Evolutionary conservation across 2,797 vertebrate genomes (phyloP), one percentile per base, ranked within the genome.

Genomic region (Coilia nasus): DNA sequence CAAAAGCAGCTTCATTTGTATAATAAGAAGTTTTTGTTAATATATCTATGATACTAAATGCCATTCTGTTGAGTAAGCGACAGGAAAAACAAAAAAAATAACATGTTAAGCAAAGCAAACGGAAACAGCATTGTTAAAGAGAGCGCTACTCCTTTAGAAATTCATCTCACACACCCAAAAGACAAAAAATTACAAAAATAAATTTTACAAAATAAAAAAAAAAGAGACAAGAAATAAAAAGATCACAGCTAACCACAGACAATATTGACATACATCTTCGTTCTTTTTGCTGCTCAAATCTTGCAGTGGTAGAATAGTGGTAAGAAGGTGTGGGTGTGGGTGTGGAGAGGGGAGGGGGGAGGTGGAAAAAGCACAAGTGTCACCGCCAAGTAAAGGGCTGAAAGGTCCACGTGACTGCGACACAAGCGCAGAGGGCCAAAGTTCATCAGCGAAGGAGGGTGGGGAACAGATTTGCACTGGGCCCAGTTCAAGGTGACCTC

Each of bases 1-100:
- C 87, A 84, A 89, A 89, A 89, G 89, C 89, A 90, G 89, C 89
- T 88, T 86, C 67, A 54, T 84, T 85, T 85, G 83, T 84, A 86
- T 82, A 82, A 82, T 84, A 82, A 86, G 82, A 88, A 82, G 67
- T 67, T 83, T 71, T 67, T 57, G 82, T 86, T 88, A 82, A 84
- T 85, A 57, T 87, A 82, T 85, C 84, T 83, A 88, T 28, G 81
- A 64, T 56, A 28, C n/a, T 15, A 59, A 41, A 82, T 82, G 35
- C 60, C 57, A 84, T 83, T 78, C 47, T 25, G 62, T 67, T 82
- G 10, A 31, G 11, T 41, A 78, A 23, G 23, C 57, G 67, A 57
- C 35, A 84, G 15, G 57, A 12, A 15, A 46, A 54, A 3, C 2
- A 21, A 67, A 59, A 81, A 23, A 44, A 56, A 25, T 28, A 67